Conservation (phyloP, 2,888 invertebrate genomes). For the Magallana nippona region DNA sequence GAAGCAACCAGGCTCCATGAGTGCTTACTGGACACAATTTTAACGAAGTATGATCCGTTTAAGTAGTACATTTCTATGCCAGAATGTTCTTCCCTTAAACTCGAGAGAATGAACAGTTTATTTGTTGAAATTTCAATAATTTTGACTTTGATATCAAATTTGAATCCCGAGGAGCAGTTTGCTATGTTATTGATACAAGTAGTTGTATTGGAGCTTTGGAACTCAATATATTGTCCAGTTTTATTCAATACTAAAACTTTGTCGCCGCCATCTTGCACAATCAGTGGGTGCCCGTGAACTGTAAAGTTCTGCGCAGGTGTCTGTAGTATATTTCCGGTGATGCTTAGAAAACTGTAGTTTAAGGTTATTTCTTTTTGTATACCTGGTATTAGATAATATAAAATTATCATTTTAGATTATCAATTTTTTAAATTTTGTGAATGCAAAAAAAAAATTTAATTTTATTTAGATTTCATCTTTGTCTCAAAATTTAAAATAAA, state of each 20-base stretch:
- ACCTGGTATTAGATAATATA: background rate
- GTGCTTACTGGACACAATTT: conserved; percentile 19
- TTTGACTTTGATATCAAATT: conserved; percentile 45
- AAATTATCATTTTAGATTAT: background rate
- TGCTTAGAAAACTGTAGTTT: conserved; percentile 49
- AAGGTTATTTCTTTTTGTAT: conserved; percentile 38
- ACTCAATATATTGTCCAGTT: conserved; percentile 51
- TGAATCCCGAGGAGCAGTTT: conserved; percentile 50
- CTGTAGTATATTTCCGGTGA: conserved; percentile 43
- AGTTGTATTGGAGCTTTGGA: conserved; percentile 41
- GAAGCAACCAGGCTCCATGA: conserved; percentile 35
- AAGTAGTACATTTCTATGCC: conserved; percentile 41
- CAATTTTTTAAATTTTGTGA: too few relatives aligned
- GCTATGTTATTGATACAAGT: conserved; percentile 46
- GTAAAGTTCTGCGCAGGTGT: conserved; percentile 50
- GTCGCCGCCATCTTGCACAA: conserved; percentile 38
- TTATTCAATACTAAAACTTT: conserved; percentile 48
- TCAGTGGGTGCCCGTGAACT: conserved; percentile 47
- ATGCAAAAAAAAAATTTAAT: too few relatives aligned
- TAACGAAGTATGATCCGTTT: conserved; percentile 20
- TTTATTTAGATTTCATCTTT: too few relatives aligned
- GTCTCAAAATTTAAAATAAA: too few relatives aligned
- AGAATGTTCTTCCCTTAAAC: background rate
- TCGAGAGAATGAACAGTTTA: conserved; percentile 8
- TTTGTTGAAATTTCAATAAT: conserved; percentile 44